Evolutionary conservation across 2,797 vertebrate species (phyloP).

Genomic region (Lacerta bilineata): DNA sequence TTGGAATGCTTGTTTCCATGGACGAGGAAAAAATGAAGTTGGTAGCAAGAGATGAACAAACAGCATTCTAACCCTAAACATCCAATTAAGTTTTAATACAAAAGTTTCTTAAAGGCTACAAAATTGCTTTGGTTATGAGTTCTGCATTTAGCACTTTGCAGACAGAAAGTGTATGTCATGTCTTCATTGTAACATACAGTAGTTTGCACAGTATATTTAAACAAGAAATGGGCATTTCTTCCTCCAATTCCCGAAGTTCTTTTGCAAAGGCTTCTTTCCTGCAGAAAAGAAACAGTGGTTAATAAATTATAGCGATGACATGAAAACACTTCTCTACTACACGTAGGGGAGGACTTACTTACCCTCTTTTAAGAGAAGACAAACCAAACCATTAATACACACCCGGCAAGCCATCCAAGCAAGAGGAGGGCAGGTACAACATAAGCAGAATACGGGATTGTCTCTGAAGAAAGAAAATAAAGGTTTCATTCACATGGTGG

Average conservation of each 20-base stretch:
- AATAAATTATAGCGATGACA: slow-evolving; percentile 8
- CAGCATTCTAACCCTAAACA: background rate
- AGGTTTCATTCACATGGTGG: background rate
- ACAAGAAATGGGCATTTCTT: slow-evolving; percentile 44
- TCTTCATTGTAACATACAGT: no score
- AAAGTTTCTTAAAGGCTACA: slow-evolving; percentile 12
- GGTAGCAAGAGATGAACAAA: background rate
- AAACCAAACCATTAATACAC: slow-evolving; percentile 83
- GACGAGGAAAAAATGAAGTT: background rate
- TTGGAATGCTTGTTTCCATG: background rate
- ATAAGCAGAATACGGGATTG: slow-evolving; percentile 63
- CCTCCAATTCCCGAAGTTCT: slow-evolving; percentile 54
- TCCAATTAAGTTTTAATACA: background rate
- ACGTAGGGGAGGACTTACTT: slow-evolving; percentile 26
- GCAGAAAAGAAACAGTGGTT: slow-evolving; percentile 58
- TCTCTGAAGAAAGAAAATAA: slow-evolving; percentile 55
- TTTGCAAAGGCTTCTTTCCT: slow-evolving; percentile 73
- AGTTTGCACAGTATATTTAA: slow-evolving; percentile 31
- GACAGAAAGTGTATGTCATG: background rate
- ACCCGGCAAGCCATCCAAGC: slow-evolving; percentile 86
- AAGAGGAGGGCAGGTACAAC: slow-evolving; percentile 83
- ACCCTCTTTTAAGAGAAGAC: slow-evolving; percentile 83
- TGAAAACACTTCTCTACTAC: background rate
- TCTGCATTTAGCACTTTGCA: slow-evolving; percentile 11
- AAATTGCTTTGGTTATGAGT: slow-evolving; percentile 7